A percentile compares a stretch with the other conserved stretches of the same genome.
Evolutionary conservation across 2,888 invertebrate genomes (phyloP).

Genomic region (Diarsia dahlii): DNA sequence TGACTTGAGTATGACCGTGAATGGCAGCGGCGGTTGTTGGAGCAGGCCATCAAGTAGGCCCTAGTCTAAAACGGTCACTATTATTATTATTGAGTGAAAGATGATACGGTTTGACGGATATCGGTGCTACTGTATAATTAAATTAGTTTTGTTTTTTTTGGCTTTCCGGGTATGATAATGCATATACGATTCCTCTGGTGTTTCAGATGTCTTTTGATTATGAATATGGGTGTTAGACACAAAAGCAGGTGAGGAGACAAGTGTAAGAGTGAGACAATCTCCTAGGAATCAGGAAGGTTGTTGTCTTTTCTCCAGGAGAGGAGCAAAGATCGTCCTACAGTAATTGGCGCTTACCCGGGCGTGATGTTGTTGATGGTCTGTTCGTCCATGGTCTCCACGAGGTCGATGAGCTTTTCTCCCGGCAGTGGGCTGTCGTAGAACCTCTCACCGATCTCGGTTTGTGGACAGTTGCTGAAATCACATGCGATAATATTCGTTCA

Average conservation of each 20-base stretch:
- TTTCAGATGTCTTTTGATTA: neutral
- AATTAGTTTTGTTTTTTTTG: neutral
- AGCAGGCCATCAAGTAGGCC: no score
- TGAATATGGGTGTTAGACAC: no score
- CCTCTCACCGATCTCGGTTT: slow-evolving; percentile 92
- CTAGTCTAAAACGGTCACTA: neutral
- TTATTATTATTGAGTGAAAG: neutral
- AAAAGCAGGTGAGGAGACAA: neutral
- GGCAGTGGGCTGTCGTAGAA: slow-evolving; percentile 87
- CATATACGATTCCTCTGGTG: neutral
- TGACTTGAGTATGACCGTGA: no score
- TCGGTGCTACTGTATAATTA: neutral
- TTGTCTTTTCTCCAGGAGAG: neutral
- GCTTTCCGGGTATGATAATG: no score
- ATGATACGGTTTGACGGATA: neutral
- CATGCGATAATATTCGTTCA: neutral
- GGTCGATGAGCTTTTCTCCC: slow-evolving; percentile 91
- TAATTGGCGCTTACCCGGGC: slow-evolving; percentile 89
- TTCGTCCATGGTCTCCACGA: slow-evolving; percentile 93
- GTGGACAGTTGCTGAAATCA: slow-evolving; percentile 92
- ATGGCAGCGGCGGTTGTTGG: neutral
- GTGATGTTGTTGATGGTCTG: slow-evolving; percentile 92
- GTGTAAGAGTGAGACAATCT: neutral
- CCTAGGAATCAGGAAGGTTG: neutral
- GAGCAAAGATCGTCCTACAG: neutral